Evolutionary conservation across 2,888 invertebrate genomes (phyloP), one percentile per base, ranked within the genome.

Genomic region (Torymus tubicola): DNA sequence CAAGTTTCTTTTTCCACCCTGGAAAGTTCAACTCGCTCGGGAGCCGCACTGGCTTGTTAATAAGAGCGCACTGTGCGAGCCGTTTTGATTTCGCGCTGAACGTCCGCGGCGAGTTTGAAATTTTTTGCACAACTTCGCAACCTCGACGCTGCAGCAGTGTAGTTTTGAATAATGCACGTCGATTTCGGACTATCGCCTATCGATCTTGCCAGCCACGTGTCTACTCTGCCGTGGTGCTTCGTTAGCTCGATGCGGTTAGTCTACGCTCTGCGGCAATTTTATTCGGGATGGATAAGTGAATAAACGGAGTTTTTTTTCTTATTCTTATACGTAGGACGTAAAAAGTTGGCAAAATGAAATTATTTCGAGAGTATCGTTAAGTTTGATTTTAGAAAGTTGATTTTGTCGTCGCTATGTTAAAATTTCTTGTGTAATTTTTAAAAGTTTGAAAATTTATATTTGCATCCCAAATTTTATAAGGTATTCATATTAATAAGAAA

Each of bases 131-230:
- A 42, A 42, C 42, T 42, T 24, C 52, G 42, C 64, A 52, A n/a
- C 5, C 55, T 11, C 18, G 13, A 14, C 11, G 57, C 31, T 14
- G 14, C 18, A 52, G 3, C n/a, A 4, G 61, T 14, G 14, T 2
- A 73, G 55, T 53, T 64, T n/a, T 63, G 63, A 70, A 70, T 77
- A 77, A 77, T 77, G 70, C 69, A 64, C 70, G 64, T 70, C 69
- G 63, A 70, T 70, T 55, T 52, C 24, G 5, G 60, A 58, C 52
- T 63, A 63, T 63, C n/a, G 58, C 58, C 16, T 58, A 16, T 18
- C 63, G 61, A 61, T 52, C 12, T 24, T 50, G 18, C 12, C 10
- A 60, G 21, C 53, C 53, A 53, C 53, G n/a, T 16, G 42, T 4
- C 42, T 42, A 16, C 53, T 72, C 18, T 21, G 24, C 31, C 13